Evolutionary conservation across 2,113 vertebrate genomes (phyloP), one percentile per base, ranked within the genome.

Genomic region (Pelobates fuscus): DNA sequence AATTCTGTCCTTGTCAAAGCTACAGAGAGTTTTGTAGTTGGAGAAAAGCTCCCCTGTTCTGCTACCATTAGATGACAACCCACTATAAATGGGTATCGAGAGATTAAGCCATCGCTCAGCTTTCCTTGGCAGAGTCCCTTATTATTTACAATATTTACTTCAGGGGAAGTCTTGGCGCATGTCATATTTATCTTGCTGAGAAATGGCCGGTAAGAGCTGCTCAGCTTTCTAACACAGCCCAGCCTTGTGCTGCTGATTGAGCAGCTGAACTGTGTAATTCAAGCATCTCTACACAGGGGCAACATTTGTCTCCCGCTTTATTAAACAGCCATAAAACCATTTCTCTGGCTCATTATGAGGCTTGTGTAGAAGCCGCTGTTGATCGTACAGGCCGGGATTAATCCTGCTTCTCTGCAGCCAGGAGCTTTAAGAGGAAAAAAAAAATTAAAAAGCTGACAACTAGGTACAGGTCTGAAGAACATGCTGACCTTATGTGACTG

Each of bases 261-360:
- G 91, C 93, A 94, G 91, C 92, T 92, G 93, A 95, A 94, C 92
- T 96, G 92, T 89, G 91, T 95, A 94, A 97, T 94, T 93, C 91
- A 92, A 91, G 89, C 87, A 68, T 86, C 90, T 90, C 91, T 91
- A 81, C 83, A 88, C 70, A 80, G 87, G 87, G 88, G 86, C 84
- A 88, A 86, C 90, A 94, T 98, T 95, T 91, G 91, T 94, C 93
- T 96, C 84, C 82, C 82, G 86, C 89, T 94, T 95, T 96, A 96
- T 94, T 93, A 95, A 97, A 94, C 88, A 91, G 88, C 91, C 89
- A 92, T 89, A 93, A 94, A 92, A 86, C 83, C 86, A 84, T 89
- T 91, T 91, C 92, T 93, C 88, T 86, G 84, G 84, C 90, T 92
- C 84, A 84, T 91, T 87, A 88, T 88, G 86, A 88, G 82, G 85